phyloP scores from a whole-genome alignment of 1,140 invertebrate species.

The Bemisia tabaci region DNA sequence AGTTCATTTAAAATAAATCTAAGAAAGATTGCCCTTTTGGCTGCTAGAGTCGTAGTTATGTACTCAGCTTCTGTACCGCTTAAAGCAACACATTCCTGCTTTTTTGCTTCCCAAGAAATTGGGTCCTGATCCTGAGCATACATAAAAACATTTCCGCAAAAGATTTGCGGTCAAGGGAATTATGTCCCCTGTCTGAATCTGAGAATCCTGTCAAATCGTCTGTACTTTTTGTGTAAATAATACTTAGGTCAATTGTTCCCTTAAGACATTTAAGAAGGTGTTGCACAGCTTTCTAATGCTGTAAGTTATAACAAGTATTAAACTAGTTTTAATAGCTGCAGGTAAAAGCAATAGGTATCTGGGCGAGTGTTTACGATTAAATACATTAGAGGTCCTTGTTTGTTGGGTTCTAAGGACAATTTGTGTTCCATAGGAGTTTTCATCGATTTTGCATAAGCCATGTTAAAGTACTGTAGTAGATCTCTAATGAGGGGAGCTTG shows the following conservation, averaged over 20 bases:
- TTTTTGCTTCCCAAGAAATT: not conserved
- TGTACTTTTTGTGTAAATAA: not conserved
- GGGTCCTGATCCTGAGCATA: not conserved
- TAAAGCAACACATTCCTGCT: not conserved
- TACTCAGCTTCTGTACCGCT: not conserved
- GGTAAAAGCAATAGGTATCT: not conserved
- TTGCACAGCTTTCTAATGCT: not conserved
- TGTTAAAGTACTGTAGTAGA: not conserved
- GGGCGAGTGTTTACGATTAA: not conserved
- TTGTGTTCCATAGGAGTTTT: not conserved
- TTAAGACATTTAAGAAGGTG: not conserved
- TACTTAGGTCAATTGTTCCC: not conserved
- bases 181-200: not conserved
- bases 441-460: not conserved
- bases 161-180: not conserved
- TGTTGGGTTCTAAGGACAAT: not conserved
- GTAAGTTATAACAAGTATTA: not conserved
- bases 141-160: not conserved
- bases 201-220: not conserved
- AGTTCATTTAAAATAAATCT: not conserved
- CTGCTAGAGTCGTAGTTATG: not conserved
- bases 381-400: not conserved
- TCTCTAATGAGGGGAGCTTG: not conserved
- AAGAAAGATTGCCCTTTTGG: not conserved
- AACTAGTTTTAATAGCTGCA: not conserved